Conservation (phyloP, 2,113 vertebrate species). For the Callorhinus ursinus region DNA sequence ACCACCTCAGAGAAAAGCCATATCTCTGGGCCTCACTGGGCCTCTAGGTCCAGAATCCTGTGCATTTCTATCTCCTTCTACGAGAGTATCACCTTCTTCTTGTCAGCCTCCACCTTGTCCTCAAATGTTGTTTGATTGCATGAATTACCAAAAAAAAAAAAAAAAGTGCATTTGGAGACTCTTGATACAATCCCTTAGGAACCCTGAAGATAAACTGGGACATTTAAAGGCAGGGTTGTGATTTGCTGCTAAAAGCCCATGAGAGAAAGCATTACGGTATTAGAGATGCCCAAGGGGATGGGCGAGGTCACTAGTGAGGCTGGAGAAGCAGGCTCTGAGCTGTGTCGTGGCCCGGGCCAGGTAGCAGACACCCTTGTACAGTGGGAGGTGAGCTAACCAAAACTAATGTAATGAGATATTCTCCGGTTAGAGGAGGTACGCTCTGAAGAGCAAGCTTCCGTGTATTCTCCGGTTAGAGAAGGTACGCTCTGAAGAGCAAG, state of each 20-base stretch:
- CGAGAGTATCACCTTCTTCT: not conserved
- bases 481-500: not conserved
- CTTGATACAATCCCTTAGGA: not conserved
- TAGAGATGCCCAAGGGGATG: not conserved
- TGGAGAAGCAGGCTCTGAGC: not conserved
- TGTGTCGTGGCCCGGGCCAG: not conserved
- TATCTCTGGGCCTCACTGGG: not conserved
- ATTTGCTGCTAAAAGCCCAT: not conserved
- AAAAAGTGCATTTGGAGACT: not conserved
- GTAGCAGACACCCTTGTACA: not conserved
- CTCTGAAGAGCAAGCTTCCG: not conserved
- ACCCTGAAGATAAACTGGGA: not conserved
- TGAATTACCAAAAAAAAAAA: not conserved
- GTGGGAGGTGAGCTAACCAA: not conserved
- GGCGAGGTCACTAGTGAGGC: not conserved
- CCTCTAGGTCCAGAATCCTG: not conserved
- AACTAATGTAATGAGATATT: not conserved
- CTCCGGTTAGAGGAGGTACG: not conserved
- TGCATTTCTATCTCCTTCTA: not conserved
- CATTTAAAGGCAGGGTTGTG: not conserved
- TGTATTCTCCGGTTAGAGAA: not conserved
- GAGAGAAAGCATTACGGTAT: not conserved
- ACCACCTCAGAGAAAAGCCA: not conserved
- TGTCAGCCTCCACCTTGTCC: not conserved
- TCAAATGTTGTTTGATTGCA: not conserved